phyloP scores from a whole-genome alignment of 2,888 invertebrate species.

The Alloplasta piceator region DNA sequence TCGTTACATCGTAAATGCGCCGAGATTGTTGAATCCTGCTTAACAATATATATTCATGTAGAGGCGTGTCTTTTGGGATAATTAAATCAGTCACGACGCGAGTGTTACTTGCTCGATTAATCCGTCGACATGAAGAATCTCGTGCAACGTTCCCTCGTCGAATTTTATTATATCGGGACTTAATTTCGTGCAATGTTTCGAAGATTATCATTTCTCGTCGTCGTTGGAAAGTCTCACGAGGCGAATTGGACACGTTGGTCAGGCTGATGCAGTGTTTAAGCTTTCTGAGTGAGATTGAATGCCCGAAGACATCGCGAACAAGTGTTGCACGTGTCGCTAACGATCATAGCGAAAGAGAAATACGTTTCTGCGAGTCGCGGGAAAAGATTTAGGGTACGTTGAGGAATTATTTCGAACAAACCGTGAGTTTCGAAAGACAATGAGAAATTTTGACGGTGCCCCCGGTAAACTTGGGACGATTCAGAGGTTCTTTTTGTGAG shows the following conservation, averaged over 20 bases:
- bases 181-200: slow-evolving; percentile 30
- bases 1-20: too few relatives aligned
- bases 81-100: background rate
- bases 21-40: too few relatives aligned
- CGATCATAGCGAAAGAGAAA: slow-evolving; percentile 57
- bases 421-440: too few relatives aligned
- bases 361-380: background rate
- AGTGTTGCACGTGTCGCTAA: slow-evolving; percentile 63
- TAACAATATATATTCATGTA: too few relatives aligned
- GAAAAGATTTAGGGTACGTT: too few relatives aligned
- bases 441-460: too few relatives aligned
- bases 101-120: slow-evolving; percentile 38
- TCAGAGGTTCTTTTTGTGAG: too few relatives aligned
- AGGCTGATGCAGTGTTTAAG: slow-evolving; percentile 24
- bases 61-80: background rate
- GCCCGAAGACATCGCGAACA: slow-evolving; percentile 62
- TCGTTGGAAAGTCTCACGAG: slow-evolving; percentile 5
- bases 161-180: slow-evolving; percentile 57
- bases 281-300: slow-evolving; percentile 53
- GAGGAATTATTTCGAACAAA: too few relatives aligned
- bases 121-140: slow-evolving; percentile 34
- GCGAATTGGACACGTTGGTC: slow-evolving; percentile 20
- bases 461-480: too few relatives aligned
- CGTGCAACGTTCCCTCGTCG: slow-evolving; percentile 28
- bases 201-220: background rate